A percentile compares a stretch with the other conserved stretches of the same genome.
Conservation (phyloP, 1,140 invertebrate genomes). For the Penaeus japonicus region DNA sequence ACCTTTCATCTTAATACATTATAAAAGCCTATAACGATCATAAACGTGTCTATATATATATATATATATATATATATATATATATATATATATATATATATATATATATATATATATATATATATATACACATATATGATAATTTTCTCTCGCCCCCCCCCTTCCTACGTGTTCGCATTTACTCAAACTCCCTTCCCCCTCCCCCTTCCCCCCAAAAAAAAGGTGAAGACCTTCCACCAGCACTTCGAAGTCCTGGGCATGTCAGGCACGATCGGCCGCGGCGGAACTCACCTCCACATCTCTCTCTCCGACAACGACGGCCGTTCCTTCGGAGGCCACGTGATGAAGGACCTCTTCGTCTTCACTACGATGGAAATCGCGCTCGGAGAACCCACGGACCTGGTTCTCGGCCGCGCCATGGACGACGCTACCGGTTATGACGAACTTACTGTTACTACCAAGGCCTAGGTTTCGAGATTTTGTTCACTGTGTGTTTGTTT, state of each 20-base stretch:
- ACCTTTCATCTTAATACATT: no score
- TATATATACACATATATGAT: no score
- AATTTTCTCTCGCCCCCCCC: not conserved
- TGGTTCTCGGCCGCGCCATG: slow-evolving; percentile 61
- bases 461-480: not conserved
- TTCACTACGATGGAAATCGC: slow-evolving; percentile 67
- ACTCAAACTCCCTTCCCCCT: not conserved
- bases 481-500: no score
- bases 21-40: no score
- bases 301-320: slow-evolving; percentile 64
- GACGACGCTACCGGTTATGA: slow-evolving; percentile 63
- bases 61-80: no score
- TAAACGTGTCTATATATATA: no score
- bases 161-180: not conserved
- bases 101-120: no score
- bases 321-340: slow-evolving; percentile 65
- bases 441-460: slow-evolving; percentile 62
- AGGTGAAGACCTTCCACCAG: slow-evolving; percentile 62
- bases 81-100: no score
- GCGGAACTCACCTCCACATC: slow-evolving; percentile 65
- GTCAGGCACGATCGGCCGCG: slow-evolving; percentile 64
- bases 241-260: slow-evolving; percentile 66
- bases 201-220: not conserved
- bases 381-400: slow-evolving; percentile 62
- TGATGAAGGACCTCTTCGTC: slow-evolving; percentile 65